Conservation (phyloP, 2,113 vertebrate species). For the Cygnus atratus region DNA sequence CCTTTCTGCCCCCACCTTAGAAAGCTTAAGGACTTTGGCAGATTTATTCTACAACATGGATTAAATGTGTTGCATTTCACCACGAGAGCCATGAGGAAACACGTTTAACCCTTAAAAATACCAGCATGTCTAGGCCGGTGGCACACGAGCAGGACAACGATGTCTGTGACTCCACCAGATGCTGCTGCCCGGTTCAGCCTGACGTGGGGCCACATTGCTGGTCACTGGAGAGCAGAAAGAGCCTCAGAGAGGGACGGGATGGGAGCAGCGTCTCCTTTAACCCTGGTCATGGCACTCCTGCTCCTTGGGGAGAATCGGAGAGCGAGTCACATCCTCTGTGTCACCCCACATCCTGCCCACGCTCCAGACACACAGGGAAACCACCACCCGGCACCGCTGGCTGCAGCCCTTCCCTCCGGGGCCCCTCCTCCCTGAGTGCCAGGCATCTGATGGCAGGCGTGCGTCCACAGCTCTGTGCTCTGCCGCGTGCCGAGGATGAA, state of each 20-base stretch:
- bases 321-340: constrained; percentile 66
- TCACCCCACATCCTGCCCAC: constrained; percentile 65
- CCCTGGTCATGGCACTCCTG: background rate
- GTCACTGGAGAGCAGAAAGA: background rate
- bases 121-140: background rate
- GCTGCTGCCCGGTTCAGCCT: background rate
- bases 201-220: fast-evolving
- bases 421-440: background rate
- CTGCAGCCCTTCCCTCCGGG: background rate
- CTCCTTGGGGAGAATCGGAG: background rate
- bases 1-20: background rate
- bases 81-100: background rate
- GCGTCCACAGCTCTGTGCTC: background rate
- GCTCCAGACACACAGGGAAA: constrained; percentile 30
- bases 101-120: background rate
- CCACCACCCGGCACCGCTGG: background rate
- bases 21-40: constrained; percentile 9
- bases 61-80: background rate
- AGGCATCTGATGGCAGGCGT: background rate
- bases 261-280: constrained; percentile 6
- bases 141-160: background rate
- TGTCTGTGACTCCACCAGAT: background rate
- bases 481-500: background rate
- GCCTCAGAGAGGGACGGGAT: background rate
- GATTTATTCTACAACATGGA: background rate